Conservation (phyloP, 1,140 invertebrate species). For the Sweltsa coloradensis region DNA sequence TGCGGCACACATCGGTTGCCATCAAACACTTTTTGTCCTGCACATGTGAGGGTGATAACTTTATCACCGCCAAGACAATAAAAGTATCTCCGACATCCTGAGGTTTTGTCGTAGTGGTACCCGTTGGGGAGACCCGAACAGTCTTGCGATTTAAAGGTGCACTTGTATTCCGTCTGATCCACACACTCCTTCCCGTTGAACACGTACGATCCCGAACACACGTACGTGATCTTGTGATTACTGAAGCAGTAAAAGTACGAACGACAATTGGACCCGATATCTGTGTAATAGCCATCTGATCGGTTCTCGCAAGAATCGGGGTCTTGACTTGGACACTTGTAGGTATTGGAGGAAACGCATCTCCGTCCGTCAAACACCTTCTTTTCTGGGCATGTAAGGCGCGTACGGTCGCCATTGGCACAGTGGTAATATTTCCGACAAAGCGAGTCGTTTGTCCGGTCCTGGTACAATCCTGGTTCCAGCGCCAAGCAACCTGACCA, state of each 20-base stretch:
- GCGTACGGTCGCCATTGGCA: constrained; percentile 28
- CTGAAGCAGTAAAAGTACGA: constrained; percentile 41
- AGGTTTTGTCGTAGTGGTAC: constrained; percentile 37
- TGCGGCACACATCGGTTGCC: constrained; percentile 33
- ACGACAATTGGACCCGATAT: constrained; percentile 37
- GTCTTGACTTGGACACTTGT: constrained; percentile 34
- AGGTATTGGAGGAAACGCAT: constrained; percentile 27
- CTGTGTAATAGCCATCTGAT: constrained; percentile 40
- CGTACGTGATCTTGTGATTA: constrained; percentile 38
- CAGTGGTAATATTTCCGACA: constrained; percentile 39
- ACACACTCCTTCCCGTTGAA: constrained; percentile 43
- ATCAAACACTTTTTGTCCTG: constrained; percentile 38
- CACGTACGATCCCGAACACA: constrained; percentile 33
- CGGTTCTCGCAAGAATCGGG: constrained; percentile 32
- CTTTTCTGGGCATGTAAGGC: constrained; percentile 29
- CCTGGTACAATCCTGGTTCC: constrained; percentile 32
- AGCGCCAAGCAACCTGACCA: constrained; percentile 31
- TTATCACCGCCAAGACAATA: constrained; percentile 39
- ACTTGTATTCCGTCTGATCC: constrained; percentile 27
- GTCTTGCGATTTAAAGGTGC: constrained; percentile 31
- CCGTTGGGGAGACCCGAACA: constrained; percentile 37
- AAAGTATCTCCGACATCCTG: constrained; percentile 40
- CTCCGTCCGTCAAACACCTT: constrained; percentile 34
- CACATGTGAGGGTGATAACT: constrained; percentile 37
- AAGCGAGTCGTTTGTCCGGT: constrained; percentile 23